Percentiles rank a stretch among this genome's conserved stretches.
These are phyloP conservation scores for Paradisaea rubra DNA, from an alignment of 2,113 vertebrate species.

Conservation along the genomic window DNA sequence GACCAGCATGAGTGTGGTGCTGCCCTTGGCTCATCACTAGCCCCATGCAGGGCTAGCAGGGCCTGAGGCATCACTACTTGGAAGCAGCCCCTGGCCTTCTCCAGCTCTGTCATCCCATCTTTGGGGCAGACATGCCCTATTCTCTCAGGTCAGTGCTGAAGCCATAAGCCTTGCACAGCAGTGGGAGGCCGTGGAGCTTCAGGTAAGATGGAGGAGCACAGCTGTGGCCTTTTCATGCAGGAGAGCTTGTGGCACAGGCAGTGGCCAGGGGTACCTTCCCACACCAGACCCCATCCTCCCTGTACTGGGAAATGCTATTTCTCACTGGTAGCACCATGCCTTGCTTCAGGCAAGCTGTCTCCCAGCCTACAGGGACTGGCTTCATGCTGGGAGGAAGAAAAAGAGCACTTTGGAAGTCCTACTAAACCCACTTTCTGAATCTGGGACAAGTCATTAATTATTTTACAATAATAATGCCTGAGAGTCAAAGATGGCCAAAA, in stretches of 20 bases:
- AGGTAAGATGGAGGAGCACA: not conserved
- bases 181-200: rapidly evolving
- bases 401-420: not conserved
- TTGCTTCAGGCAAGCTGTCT: not conserved
- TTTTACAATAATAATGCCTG: not conserved
- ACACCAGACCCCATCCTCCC: not conserved
- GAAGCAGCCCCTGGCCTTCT: not conserved
- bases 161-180: too few species aligned
- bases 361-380: not conserved
- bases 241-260: not conserved
- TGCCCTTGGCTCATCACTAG: not conserved
- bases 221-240: not conserved
- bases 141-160: not conserved
- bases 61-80: not conserved
- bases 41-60: not conserved
- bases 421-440: not conserved
- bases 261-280: not conserved
- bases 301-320: not conserved
- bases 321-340: not conserved
- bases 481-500: not conserved
- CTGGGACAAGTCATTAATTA: conserved; percentile 4
- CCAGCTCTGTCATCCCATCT: not conserved
- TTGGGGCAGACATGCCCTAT: rapidly evolving
- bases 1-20: not conserved
- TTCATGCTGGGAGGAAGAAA: not conserved